phyloP scores from a whole-genome alignment of 2,797 vertebrate genomes.

The Alauda arvensis region DNA sequence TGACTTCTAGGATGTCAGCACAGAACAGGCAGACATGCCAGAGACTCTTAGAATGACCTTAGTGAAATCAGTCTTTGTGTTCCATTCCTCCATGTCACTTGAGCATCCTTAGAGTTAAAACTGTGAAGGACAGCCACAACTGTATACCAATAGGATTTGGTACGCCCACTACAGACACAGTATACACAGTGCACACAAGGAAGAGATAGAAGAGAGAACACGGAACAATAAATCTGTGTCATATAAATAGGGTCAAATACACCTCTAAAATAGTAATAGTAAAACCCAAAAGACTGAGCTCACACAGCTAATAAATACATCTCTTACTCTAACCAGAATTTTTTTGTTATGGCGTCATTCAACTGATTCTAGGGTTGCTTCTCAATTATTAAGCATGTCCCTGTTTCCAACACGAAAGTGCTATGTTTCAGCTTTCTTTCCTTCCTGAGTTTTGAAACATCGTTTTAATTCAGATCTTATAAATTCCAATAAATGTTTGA shows the following conservation, averaged over 20 bases:
- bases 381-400: not conserved
- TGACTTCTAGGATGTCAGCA: not conserved
- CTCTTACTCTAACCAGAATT: not conserved
- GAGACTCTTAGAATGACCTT: not conserved
- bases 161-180: not conserved
- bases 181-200: not conserved
- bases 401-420: not conserved
- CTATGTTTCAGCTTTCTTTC: not conserved
- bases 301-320: not conserved
- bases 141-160: not conserved
- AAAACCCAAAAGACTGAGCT: not conserved
- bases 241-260: not conserved
- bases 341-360: not conserved
- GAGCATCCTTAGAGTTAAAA: not conserved
- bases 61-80: not conserved
- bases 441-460: not conserved
- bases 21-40: accelerated
- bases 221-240: not conserved
- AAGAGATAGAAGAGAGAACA: not conserved
- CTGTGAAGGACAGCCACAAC: not conserved
- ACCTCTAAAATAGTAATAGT: not conserved
- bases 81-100: not conserved
- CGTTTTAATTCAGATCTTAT: not conserved
- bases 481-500: not conserved
- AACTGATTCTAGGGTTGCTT: not conserved